These are phyloP conservation scores for Vannuccia rotundouncinata DNA, from an alignment of 2,888 invertebrate genomes.

Conservation along the genomic window DNA sequence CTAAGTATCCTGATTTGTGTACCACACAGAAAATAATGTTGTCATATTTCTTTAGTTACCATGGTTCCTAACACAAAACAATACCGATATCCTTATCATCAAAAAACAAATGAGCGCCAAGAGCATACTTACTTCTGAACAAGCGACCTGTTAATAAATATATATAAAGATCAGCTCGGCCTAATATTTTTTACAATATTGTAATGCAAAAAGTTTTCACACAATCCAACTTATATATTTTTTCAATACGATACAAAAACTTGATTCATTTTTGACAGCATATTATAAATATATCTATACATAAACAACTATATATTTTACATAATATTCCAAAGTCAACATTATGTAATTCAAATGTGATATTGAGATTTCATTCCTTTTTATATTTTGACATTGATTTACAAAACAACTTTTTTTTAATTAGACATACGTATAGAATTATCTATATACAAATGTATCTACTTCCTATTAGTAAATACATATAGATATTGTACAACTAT, in stretches of 20 bases:
- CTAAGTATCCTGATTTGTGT: too few relatives aligned
- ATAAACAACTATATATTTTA: neutral
- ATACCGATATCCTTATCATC: too few relatives aligned
- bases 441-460: neutral
- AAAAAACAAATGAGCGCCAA: too few relatives aligned
- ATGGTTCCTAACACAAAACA: too few relatives aligned
- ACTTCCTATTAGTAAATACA: neutral
- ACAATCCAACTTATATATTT: neutral
- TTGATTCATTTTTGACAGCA: neutral
- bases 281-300: neutral
- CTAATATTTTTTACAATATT: too few relatives aligned
- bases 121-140: too few relatives aligned
- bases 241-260: neutral
- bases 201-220: too few relatives aligned
- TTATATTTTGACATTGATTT: neutral
- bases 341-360: neutral
- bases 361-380: neutral
- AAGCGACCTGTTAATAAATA: too few relatives aligned
- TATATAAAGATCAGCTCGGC: too few relatives aligned
- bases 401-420: neutral
- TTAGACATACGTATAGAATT: neutral
- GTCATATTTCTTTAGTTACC: too few relatives aligned
- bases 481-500: neutral
- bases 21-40: too few relatives aligned
- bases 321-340: neutral